These are phyloP conservation scores for Drosophila mayaguana DNA, from an alignment of 2,888 invertebrate species.

Conservation along the genomic window DNA sequence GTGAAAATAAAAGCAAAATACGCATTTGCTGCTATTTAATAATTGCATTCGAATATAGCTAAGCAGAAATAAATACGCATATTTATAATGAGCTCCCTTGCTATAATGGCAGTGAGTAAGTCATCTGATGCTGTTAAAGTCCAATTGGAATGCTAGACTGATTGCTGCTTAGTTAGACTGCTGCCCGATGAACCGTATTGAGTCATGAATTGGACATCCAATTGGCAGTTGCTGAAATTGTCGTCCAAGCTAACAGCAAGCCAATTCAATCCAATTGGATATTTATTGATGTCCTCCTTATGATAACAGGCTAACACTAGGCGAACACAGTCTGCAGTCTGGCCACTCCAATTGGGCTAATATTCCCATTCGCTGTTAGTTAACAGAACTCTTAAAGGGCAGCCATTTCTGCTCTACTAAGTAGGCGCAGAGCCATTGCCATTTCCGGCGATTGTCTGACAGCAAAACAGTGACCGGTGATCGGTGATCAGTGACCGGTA, in stretches of 20 bases:
- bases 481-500: slow-evolving; percentile 27
- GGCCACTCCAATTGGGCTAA: neutral
- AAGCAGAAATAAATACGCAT: neutral
- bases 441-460: slow-evolving; percentile 44
- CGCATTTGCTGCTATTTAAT: slow-evolving; percentile 11
- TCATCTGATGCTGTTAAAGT: neutral
- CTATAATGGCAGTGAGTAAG: neutral
- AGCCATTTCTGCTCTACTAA: neutral
- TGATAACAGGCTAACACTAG: neutral
- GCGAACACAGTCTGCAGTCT: neutral
- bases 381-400: neutral
- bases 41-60: neutral
- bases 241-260: neutral
- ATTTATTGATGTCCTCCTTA: neutral
- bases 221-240: neutral
- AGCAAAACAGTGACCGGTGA: slow-evolving; percentile 22
- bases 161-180: too few species aligned
- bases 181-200: too few species aligned
- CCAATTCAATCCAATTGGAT: neutral
- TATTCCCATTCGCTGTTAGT: neutral
- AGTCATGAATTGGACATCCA: neutral
- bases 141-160: neutral
- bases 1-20: slow-evolving; percentile 20
- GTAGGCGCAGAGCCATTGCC: neutral
- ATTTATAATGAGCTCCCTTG: neutral